Evolutionary conservation across 2,113 vertebrate genomes (phyloP), one percentile per base, ranked within the genome.

Genomic region (Eupsittula cactorum): DNA sequence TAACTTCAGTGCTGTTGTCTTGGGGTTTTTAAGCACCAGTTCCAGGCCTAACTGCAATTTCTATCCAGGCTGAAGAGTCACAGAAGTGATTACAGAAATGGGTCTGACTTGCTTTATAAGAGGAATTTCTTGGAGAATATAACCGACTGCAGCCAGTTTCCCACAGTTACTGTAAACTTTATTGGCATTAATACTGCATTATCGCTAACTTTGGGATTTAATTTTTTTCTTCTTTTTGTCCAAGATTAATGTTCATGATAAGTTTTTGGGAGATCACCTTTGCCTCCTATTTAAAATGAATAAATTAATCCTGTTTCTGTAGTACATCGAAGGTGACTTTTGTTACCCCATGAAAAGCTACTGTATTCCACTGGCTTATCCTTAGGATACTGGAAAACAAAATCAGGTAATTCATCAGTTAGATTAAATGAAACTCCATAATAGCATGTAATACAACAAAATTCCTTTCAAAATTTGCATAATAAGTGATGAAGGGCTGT

Each of bases 361-460:
- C 78, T 70, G 13, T 50, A 70, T 92, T 88, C 4, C 3, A 8
- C 31, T 67, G 47, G 80, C 41, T n/a, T 84, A 31, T 24, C 52
- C 62, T 49, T 77, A 77, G 49, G 83, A 23, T 64, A 55, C 62
- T 55, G 69, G 79, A 76, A 87, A 94, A 83, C 49, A 76, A 82
- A 81, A 84, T 50, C 7, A 70, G 84, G 50, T 86, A 89, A 93
- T 90, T 82, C 23, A 86, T 93, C 92, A 85, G 50, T 53, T 90
- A 68, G 91, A 95, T 90, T 80, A 91, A 86, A 92, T 94, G 87
- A 82, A 95, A 91, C 65, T 62, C 35, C 31, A 5, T 75, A 71
- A 93, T 95, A 90, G 53, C 42, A 39, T 77, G 21, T 68, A 80
- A 65, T 77, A 42, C 16, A 86, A 94, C 53, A 93, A 85, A 86